Evolutionary conservation across 1,140 invertebrate genomes (phyloP).

Genomic region (Drosophila willistoni): DNA sequence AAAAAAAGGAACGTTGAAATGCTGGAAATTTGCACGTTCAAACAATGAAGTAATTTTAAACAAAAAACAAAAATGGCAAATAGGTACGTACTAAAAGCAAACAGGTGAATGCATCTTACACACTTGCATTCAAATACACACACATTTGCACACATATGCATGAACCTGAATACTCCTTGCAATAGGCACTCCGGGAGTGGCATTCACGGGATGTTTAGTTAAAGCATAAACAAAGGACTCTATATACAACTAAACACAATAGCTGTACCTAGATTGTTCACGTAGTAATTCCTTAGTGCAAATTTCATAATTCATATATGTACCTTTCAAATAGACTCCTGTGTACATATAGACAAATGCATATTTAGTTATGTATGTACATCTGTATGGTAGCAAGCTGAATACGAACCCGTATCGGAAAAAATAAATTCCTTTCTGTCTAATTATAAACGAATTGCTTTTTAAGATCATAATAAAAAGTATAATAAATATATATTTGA

Average conservation of each 20-base stretch:
- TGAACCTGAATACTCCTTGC: not conserved
- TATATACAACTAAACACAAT: conserved; percentile 56
- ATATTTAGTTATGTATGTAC: too few species aligned
- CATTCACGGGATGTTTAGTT: conserved; percentile 57
- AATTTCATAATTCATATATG: conserved; percentile 75
- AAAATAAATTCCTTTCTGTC: too few species aligned
- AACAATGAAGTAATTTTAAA: conserved; percentile 76
- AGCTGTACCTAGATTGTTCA: conserved; percentile 29
- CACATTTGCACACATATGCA: not conserved
- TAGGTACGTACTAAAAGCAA: conserved; percentile 42
- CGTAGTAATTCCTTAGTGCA: conserved; percentile 62
- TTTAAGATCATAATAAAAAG: too few species aligned
- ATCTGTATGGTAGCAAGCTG: too few species aligned
- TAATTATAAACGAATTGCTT: too few species aligned
- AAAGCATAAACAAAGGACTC: conserved; percentile 60
- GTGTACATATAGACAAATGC: not conserved
- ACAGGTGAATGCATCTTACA: conserved; percentile 60
- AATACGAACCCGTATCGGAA: too few species aligned
- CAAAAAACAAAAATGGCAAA: conserved; percentile 67
- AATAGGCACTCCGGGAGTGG: conserved; percentile 18
- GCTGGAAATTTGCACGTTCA: conserved; percentile 69
- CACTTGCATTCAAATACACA: conserved; percentile 26
- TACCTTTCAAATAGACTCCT: too few species aligned
- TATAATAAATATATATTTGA: too few species aligned
- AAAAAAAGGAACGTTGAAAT: conserved; percentile 53